Evolutionary conservation across 2,113 vertebrate species (phyloP).

Genomic region (Brachypteracias leptosomus): DNA sequence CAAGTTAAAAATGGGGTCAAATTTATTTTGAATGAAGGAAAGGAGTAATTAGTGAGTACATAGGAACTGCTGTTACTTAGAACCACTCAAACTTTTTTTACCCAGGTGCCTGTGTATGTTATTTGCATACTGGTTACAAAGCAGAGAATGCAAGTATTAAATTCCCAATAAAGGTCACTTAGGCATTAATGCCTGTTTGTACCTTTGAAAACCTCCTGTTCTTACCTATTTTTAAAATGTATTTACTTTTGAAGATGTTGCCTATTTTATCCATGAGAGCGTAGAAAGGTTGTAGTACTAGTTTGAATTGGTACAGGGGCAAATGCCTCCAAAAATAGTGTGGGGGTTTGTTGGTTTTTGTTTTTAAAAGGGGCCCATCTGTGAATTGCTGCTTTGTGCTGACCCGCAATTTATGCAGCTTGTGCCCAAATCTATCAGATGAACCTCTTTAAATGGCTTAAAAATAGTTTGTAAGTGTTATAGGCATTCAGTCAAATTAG

Average conservation of each 20-base stretch:
- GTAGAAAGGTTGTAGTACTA: neutral
- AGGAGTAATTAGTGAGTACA: neutral
- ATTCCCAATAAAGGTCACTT: neutral
- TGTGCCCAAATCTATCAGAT: constrained; percentile 12
- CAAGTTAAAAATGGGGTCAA: neutral
- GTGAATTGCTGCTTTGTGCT: constrained; percentile 47
- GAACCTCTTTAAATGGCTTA: constrained; percentile 11
- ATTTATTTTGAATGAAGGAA: neutral
- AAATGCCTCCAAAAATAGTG: constrained; percentile 26
- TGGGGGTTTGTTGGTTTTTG: neutral
- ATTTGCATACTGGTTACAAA: neutral
- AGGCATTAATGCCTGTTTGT: neutral
- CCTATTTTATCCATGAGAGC: neutral
- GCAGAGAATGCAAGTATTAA: neutral
- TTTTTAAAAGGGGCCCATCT: constrained; percentile 1
- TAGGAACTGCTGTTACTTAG: neutral
- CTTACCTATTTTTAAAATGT: neutral
- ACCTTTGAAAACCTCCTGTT: neutral
- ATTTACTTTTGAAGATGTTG: neutral
- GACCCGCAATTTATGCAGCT: constrained; percentile 41
- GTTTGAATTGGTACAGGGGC: neutral
- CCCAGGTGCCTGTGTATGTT: neutral
- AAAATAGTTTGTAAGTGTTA: constrained; percentile 57
- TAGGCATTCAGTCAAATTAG: constrained; percentile 45
- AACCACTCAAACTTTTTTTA: neutral